Evolutionary conservation across 2,888 invertebrate genomes (phyloP).

Genomic region (Drosophila anceps): DNA sequence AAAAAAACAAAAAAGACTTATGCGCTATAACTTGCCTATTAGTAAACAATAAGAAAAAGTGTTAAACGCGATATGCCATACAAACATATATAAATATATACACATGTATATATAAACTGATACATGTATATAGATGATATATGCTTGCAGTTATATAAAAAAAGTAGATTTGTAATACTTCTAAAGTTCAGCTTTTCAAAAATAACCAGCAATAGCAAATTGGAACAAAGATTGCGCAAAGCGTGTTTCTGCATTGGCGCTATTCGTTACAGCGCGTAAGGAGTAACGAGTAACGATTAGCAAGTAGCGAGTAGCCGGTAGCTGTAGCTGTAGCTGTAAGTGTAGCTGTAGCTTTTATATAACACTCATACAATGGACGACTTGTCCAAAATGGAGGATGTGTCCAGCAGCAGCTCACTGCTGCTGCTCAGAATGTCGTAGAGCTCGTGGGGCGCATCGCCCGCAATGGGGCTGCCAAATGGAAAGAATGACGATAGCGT

Average conservation of each 20-base stretch:
- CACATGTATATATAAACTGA: not conserved
- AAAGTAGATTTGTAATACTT: conserved; percentile 69
- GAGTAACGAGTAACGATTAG: conserved; percentile 18
- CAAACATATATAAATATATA: conserved; percentile 3
- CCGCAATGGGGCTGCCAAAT: conserved; percentile 83
- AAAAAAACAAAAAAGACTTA: conserved; percentile 53
- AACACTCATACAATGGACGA: conserved; percentile 82
- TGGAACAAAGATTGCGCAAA: conserved; percentile 27
- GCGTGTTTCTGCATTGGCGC: conserved; percentile 17
- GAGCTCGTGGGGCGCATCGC: conserved; percentile 83
- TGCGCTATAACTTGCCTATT: conserved; percentile 64
- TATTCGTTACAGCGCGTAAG: conserved; percentile 13
- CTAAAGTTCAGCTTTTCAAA: conserved; percentile 65
- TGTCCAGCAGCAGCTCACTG: conserved; percentile 83
- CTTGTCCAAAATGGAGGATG: conserved; percentile 84
- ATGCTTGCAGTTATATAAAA: conserved; percentile 31
- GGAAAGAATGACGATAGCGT: conserved; percentile 85
- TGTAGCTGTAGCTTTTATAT: not conserved
- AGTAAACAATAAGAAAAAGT: conserved; percentile 72
- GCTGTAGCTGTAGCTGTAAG: too few relatives aligned
- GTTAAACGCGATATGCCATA: conserved; percentile 66
- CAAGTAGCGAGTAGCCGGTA: conserved; percentile 19
- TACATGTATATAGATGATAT: conserved; percentile 2
- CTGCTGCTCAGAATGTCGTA: conserved; percentile 84
- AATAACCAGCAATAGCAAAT: conserved; percentile 38